phyloP scores from a whole-genome alignment of 2,888 invertebrate genomes.

The Pyralis farinalis region DNA sequence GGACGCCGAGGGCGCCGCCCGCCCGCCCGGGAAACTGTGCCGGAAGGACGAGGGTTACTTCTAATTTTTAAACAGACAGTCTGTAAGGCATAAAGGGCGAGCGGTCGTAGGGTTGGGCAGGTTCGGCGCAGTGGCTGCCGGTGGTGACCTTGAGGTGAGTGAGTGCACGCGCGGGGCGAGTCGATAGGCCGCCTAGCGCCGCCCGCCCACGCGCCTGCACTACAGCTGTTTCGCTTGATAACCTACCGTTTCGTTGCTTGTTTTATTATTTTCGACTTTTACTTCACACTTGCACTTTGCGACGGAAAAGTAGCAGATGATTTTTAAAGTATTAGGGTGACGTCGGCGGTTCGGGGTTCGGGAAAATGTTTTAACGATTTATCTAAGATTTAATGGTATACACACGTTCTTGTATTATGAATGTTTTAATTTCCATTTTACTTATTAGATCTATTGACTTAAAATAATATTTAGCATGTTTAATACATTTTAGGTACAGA shows the following conservation, averaged over 20 bases:
- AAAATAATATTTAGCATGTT: too few species aligned
- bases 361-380: too few species aligned
- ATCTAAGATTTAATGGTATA: too few species aligned
- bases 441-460: too few species aligned
- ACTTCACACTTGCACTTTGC: constrained; percentile 12
- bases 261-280: constrained; percentile 23
- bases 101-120: constrained; percentile 51
- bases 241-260: constrained; percentile 41
- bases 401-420: too few species aligned
- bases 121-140: constrained; percentile 30
- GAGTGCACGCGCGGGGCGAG: constrained; percentile 50
- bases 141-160: constrained; percentile 73
- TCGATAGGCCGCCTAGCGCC: constrained; percentile 54
- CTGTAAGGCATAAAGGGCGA: constrained; percentile 46
- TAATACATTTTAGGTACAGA: too few species aligned
- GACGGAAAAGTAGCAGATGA: neutral
- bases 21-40: constrained; percentile 53
- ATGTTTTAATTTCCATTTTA: too few species aligned
- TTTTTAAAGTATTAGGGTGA: too few species aligned
- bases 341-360: too few species aligned
- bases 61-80: constrained; percentile 44
- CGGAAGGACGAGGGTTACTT: constrained; percentile 63
- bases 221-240: constrained; percentile 72
- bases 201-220: constrained; percentile 65
- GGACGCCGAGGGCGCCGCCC: constrained; percentile 57